phyloP scores from a whole-genome alignment of 1,140 invertebrate species.

The Aphelenchoides avenae region DNA sequence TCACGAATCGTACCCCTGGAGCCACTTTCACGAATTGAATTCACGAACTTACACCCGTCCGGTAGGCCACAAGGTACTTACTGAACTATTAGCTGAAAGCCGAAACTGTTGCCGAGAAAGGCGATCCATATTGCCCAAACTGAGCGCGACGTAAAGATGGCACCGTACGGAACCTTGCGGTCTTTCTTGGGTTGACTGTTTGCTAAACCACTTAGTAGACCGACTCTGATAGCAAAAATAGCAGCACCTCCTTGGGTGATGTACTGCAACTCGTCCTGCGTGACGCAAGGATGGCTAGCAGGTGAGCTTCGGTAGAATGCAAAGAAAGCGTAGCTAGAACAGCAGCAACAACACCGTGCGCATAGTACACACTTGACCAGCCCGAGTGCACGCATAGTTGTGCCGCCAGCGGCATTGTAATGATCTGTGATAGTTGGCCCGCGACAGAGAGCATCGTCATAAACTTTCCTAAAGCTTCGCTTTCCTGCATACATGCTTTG shows the following conservation, averaged over 20 bases:
- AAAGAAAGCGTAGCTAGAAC: conserved; percentile 18
- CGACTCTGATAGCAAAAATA: too few relatives aligned
- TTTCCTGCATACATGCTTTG: neutral
- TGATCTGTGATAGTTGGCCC: conserved; percentile 30
- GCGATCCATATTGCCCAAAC: conserved; percentile 53
- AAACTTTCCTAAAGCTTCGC: conserved; percentile 24
- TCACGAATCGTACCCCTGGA: too few relatives aligned
- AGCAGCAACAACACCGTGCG: conserved; percentile 21
- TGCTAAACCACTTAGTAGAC: too few relatives aligned
- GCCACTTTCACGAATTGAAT: too few relatives aligned
- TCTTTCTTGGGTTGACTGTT: conserved; percentile 20
- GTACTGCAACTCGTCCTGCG: conserved; percentile 11
- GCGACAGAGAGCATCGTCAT: conserved; percentile 32
- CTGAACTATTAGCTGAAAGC: conserved; percentile 46
- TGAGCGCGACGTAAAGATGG: conserved; percentile 27
- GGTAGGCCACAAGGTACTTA: conserved; percentile 22
- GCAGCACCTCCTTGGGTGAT: conserved; percentile 33
- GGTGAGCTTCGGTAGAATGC: conserved; percentile 24
- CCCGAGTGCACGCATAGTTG: conserved; percentile 28
- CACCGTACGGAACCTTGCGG: conserved; percentile 17
- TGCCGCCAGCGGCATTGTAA: conserved; percentile 35
- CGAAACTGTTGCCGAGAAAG: conserved; percentile 45
- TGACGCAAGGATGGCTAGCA: conserved; percentile 23
- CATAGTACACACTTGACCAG: conserved; percentile 29
- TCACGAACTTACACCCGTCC: too few relatives aligned